Conservation (phyloP, 1,140 invertebrate species). For the Tenebrio molitor region DNA sequence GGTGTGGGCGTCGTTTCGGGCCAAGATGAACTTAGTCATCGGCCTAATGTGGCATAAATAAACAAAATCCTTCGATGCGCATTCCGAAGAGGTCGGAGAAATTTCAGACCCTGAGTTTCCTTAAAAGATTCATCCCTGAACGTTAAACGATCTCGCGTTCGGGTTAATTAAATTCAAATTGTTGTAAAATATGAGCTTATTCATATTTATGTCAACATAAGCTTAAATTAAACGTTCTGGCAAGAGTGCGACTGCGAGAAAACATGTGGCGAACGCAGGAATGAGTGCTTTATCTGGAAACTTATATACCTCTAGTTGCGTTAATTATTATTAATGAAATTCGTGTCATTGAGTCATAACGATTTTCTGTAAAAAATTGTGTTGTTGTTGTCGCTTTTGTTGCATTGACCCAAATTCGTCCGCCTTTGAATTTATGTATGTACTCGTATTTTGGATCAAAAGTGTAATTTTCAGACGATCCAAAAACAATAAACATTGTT, state of each 20-base stretch:
- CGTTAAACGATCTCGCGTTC: neutral
- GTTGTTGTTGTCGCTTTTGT: neutral
- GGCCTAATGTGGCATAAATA: constrained; percentile 9
- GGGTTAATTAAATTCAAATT: neutral
- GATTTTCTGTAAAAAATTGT: constrained; percentile 21
- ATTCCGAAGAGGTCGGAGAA: too few species aligned
- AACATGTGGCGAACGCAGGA: too few species aligned
- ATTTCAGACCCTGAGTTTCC: neutral
- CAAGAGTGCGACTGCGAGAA: too few species aligned
- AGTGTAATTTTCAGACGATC: too few species aligned
- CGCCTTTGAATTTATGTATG: neutral
- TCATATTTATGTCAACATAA: neutral
- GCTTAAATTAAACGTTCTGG: neutral
- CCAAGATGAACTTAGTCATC: neutral
- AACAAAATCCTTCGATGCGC: neutral
- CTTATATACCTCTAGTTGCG: too few species aligned
- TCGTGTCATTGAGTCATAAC: constrained; percentile 4
- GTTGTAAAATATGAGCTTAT: neutral
- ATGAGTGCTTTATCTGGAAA: too few species aligned
- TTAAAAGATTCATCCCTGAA: too few species aligned
- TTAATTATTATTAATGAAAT: neutral
- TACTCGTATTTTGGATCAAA: too few species aligned
- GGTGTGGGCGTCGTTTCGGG: too few species aligned
- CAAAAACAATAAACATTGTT: too few species aligned
- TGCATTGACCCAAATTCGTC: constrained; percentile 11